Evolutionary conservation across 2,888 invertebrate genomes (phyloP).

Genomic region (Ectemnius lituratus): DNA sequence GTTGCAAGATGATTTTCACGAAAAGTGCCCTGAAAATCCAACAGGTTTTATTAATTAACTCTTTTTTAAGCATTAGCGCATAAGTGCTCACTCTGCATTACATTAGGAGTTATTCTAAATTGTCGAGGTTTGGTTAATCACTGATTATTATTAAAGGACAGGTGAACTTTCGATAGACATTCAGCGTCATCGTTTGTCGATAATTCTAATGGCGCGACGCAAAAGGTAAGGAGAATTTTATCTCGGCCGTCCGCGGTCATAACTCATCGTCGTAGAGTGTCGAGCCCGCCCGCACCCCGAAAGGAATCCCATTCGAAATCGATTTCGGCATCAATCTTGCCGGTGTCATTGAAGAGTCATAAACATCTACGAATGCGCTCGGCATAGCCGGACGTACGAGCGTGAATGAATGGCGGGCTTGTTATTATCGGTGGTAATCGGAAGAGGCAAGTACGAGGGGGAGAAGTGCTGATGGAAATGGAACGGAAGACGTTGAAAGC

Average conservation of each 20-base stretch:
- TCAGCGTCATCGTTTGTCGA: too few relatives aligned
- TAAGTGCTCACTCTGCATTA: too few relatives aligned
- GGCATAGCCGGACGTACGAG: background rate
- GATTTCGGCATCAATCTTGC: slow-evolving; percentile 34
- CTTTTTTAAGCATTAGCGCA: too few relatives aligned
- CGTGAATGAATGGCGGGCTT: slow-evolving; percentile 3
- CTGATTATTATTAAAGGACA: too few relatives aligned
- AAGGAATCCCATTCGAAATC: slow-evolving; percentile 18
- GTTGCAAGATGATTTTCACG: too few relatives aligned
- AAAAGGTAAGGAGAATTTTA: slow-evolving; percentile 20
- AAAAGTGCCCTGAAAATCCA: too few relatives aligned
- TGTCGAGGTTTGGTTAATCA: too few relatives aligned
- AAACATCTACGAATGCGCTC: background rate
- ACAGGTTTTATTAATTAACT: too few relatives aligned
- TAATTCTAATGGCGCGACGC: too few relatives aligned
- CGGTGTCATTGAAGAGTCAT: slow-evolving; percentile 1
- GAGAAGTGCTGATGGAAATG: background rate
- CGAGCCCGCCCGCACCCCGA: background rate
- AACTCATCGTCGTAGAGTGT: slow-evolving; percentile 4
- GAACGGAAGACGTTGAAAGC: too few relatives aligned
- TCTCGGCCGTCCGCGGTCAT: background rate
- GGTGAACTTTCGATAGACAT: too few relatives aligned
- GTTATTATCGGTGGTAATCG: background rate
- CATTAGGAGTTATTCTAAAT: too few relatives aligned
- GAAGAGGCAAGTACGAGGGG: background rate